Evolutionary conservation across 2,113 vertebrate species (phyloP).

Genomic region (Rana temporaria): DNA sequence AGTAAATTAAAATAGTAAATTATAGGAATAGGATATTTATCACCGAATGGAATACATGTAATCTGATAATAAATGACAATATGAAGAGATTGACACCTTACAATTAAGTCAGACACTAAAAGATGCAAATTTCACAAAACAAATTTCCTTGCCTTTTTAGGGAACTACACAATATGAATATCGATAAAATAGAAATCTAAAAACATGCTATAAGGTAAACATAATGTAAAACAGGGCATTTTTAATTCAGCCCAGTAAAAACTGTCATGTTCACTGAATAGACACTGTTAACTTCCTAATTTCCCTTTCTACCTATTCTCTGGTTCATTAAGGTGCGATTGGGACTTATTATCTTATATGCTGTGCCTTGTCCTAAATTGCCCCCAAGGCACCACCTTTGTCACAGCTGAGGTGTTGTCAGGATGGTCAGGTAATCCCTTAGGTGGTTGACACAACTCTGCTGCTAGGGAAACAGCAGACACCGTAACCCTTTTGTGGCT

Average conservation of each 20-base stretch:
- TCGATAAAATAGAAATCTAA: background rate
- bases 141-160: background rate
- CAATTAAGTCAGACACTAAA: too few species aligned
- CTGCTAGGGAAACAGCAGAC: conserved; percentile 59
- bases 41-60: too few species aligned
- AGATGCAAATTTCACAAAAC: background rate
- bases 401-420: conserved; percentile 65
- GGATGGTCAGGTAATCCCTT: conserved; percentile 69
- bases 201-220: background rate
- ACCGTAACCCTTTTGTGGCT: conserved; percentile 28
- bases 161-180: background rate
- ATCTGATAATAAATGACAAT: too few species aligned
- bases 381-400: conserved; percentile 79
- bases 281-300: conserved; percentile 66
- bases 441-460: conserved; percentile 63
- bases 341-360: conserved; percentile 80
- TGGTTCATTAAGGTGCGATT: conserved; percentile 76
- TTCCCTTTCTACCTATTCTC: conserved; percentile 70
- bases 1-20: too few species aligned
- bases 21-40: too few species aligned
- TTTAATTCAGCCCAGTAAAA: conserved; percentile 40
- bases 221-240: conserved; percentile 56
- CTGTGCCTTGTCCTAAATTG: conserved; percentile 81
- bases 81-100: too few species aligned
- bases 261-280: conserved; percentile 53